A percentile compares a stretch with the other conserved stretches of the same genome.
Evolutionary conservation across 2,113 vertebrate species (phyloP).

Genomic region (Himantopus leucocephalus): DNA sequence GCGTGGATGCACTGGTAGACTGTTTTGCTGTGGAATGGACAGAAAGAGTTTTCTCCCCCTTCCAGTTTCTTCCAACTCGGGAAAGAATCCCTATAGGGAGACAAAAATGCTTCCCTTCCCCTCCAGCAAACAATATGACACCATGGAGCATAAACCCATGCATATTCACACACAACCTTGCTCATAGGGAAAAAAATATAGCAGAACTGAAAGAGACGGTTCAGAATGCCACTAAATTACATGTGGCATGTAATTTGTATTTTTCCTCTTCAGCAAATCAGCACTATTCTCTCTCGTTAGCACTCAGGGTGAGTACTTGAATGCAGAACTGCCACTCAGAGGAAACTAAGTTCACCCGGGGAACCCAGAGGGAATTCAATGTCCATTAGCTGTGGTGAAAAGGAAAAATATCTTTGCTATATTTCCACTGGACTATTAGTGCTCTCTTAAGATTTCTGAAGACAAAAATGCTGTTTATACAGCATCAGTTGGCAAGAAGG

Average conservation of each 20-base stretch:
- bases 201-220: neutral
- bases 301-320: neutral
- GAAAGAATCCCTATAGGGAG: neutral
- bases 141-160: neutral
- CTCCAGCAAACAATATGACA: neutral
- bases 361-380: neutral
- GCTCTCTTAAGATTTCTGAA: neutral
- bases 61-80: neutral
- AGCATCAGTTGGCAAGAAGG: neutral
- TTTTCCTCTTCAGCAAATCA: neutral
- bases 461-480: neutral
- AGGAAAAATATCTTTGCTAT: neutral
- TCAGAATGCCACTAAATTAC: neutral
- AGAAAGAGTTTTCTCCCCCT: neutral
- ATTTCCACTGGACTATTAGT: neutral
- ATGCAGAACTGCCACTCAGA: neutral
- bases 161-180: neutral
- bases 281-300: neutral
- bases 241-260: accelerated
- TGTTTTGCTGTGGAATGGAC: neutral
- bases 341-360: accelerated
- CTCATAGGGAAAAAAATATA: neutral
- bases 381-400: neutral
- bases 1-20: neutral
- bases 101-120: neutral